These are phyloP conservation scores for Agriopis leucophaearia DNA, from an alignment of 2,888 invertebrate species.

Conservation along the genomic window DNA sequence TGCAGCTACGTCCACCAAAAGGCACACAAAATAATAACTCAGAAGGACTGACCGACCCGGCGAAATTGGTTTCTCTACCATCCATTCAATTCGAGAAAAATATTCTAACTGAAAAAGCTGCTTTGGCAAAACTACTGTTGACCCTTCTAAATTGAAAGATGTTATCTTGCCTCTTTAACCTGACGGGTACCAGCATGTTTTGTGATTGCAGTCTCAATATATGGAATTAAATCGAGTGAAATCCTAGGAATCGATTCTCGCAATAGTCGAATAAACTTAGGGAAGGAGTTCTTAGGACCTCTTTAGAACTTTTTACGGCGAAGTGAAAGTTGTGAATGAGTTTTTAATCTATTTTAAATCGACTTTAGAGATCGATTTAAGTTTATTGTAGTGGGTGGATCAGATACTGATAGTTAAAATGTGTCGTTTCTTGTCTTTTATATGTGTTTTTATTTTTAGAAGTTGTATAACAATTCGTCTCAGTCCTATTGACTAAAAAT, in stretches of 20 bases:
- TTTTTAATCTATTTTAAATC: constrained; percentile 59
- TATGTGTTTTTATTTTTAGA: neutral
- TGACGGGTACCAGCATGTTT: constrained; percentile 41
- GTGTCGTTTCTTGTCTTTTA: neutral
- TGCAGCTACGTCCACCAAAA: constrained; percentile 26
- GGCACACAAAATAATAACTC: constrained; percentile 34
- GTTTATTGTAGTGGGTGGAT: neutral
- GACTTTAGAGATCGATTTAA: constrained; percentile 48
- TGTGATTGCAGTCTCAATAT: constrained; percentile 43
- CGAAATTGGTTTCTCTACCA: constrained; percentile 50
- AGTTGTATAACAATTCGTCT: too few species aligned
- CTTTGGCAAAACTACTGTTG: constrained; percentile 46
- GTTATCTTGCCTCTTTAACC: constrained; percentile 65
- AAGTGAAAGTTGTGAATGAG: constrained; percentile 54
- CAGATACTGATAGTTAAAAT: neutral
- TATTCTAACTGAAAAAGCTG: constrained; percentile 45
- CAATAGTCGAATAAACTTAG: constrained; percentile 37
- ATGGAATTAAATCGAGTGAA: constrained; percentile 57
- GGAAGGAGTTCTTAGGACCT: constrained; percentile 39
- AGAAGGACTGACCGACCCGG: constrained; percentile 43
- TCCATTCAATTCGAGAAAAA: constrained; percentile 44
- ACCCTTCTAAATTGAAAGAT: constrained; percentile 72
- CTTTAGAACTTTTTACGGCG: constrained; percentile 54
- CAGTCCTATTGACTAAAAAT: too few species aligned
- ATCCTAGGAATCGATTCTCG: constrained; percentile 47